phyloP scores from a whole-genome alignment of 2,797 vertebrate genomes.

The Pteronotus mesoamericanus region DNA sequence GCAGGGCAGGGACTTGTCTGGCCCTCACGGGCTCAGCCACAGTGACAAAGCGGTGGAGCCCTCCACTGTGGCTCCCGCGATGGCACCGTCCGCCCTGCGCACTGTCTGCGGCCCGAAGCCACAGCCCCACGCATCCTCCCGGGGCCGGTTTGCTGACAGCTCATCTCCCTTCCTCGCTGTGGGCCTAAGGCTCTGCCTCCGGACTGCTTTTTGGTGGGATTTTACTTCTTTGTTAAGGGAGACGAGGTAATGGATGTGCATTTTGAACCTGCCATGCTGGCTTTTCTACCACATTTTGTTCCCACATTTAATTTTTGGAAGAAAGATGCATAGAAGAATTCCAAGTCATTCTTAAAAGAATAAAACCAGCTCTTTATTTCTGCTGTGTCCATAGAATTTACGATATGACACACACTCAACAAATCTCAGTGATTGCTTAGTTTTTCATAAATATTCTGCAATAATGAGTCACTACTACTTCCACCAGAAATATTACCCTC shows the following conservation, averaged over 20 bases:
- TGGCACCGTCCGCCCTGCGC: too few relatives aligned
- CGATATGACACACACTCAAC: background rate
- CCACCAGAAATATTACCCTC: background rate
- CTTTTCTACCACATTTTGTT: background rate
- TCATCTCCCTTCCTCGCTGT: background rate
- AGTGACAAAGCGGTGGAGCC: background rate
- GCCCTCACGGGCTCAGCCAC: background rate
- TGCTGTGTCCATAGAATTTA: background rate
- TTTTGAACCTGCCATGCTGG: background rate
- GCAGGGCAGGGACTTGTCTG: background rate
- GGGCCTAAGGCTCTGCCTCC: background rate
- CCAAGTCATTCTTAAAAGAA: background rate
- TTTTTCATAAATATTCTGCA: background rate
- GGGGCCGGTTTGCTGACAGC: background rate
- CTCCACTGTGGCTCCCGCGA: fast-evolving
- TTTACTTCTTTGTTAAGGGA: background rate
- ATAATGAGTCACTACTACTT: background rate
- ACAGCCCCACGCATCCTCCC: too few relatives aligned
- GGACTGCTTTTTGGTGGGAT: background rate
- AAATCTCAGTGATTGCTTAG: background rate
- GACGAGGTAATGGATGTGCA: background rate
- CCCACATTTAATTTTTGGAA: background rate
- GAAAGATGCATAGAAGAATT: background rate
- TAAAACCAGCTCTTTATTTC: background rate
- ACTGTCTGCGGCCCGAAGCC: too few relatives aligned